Base-by-base conservation (phyloP, 2,888 invertebrate species). In the Cataglyphis albicans region DNA sequence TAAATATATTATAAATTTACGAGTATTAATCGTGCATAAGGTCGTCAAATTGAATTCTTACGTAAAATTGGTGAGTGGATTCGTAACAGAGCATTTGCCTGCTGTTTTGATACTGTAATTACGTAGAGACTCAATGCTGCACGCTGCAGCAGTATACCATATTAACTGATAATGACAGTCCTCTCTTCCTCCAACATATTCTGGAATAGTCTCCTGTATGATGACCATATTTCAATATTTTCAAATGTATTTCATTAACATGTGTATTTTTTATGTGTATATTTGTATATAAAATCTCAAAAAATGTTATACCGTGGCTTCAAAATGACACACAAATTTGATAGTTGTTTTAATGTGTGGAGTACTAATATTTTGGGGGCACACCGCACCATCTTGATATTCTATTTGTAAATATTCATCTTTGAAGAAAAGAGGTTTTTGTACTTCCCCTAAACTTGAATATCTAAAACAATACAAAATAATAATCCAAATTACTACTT, bases 141-240 rank as follows among this genome's bases (percentile, higher is more conserved):
- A 94, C 3, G 92, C 93, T 35, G 90, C 89, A 25, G 88, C 65
- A 41, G 94, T 93, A 85, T 75, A 90, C 94, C 94, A 94, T 48
- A 52, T 65, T 29, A 94, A 84, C 48, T 90, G 86, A 67, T 93
- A 93, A 84, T 90, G 75, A 81, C 94, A 94, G 1, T 81, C 81
- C 44, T 91, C 87, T 44, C 55, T 83, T 41, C 91, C 91, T 55
- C 87, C 84, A 35, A 89, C 44, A 81, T 92, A 93, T 21, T 87
- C 83, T 61, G 94, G 93, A 21, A 81, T 59, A 3, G 91, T 90
- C 41, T 91, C 87, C 94, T 94, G 52, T 48, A 15, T n/a, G 72
- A 21, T 84, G 73, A 74, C 67, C 81, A 75, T 44, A 84, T 29
- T 18, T 57, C 4, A 59, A 75, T 48, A 64, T 64, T 64, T 38